Evolutionary conservation across 35 echinoderm and acorn worm genomes (phyloP), one percentile per base, ranked within the genome.

Genomic region (Hemicentrotus pulcherrimus): DNA sequence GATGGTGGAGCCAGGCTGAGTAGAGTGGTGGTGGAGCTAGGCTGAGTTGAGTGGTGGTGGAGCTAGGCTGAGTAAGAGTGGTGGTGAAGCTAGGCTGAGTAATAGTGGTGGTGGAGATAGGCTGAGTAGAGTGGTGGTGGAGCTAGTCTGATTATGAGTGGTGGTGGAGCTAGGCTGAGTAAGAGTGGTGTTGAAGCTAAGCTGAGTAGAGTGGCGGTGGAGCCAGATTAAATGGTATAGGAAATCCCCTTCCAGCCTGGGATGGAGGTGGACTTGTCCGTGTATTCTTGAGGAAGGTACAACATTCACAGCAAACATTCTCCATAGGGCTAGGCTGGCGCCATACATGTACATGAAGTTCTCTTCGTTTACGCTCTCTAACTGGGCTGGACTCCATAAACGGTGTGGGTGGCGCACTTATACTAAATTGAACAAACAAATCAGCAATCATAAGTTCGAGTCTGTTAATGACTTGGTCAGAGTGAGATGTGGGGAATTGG

Each of bases 271-370:
- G 91, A 19, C 91, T 9, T 47, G 48, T 50, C 91, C 91, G 16
- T 58, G 91, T 93, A 47, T 58, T 93, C 31, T 93, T 93, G 46
- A 93, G 91, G 91, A 93, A 93, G 16, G 91, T 93, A 47, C 91
- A 93, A 33, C 91, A 93, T 47, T 93, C 91, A 47, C 91, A 93
- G 91, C 91, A 93, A 28, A 93, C 91, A 58, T 93, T 93, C 91
- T 93, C 91, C 46, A 93, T 47, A 18, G 91, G 91, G 11, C 32
- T 93, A 12, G 45, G 91, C 48, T 93, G 32, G 32, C 91, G 91
- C 91, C 45, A 93, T 31, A 47, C 48, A 50, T 93, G 47, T 31
- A 47, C 48, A 50, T 93, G 47, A 47, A 50, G 46, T 14, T 93
- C 91, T 31, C 46, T 14, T 14, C 48, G 91, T 41, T 47, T 90